Base-by-base conservation (phyloP, 2,113 vertebrate genomes). In the Chaetodon trifascialis region DNA sequence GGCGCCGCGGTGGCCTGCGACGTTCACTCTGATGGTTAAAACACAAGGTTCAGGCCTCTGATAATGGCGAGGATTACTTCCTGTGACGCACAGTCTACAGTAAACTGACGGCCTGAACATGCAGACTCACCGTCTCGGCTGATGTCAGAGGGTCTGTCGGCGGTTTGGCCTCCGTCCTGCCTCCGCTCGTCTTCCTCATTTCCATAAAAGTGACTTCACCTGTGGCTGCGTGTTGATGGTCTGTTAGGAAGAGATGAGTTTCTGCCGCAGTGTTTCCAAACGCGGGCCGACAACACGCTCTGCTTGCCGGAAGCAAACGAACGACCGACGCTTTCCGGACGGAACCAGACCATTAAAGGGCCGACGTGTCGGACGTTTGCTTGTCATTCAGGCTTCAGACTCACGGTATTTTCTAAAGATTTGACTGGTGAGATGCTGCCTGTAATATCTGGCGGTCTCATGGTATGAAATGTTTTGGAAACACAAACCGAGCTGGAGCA, bases 151-250 rank as follows among this genome's bases (percentile, higher is more conserved):
- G 23, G 19, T 83, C 76, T 67, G 73, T 16, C 11, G 15, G n/a
- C 54, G 70, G 52, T 77, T 76, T 79, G 82, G 73, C 76, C 59
- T 79, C 4, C 47, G 21, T 55, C 66, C 70, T 30, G 42, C 62
- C 38, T 75, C 83, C 72, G 36, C 80, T 90, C 75, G 1, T 81
- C 85, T 74, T 80, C 86, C 72, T 82, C 76, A 91, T 92, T 90
- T 89, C 83, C 90, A 92, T 93, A 75, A 88, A 68, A 82, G 86
- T 91, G 88, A 85, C 72, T 55, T 88, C 84, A 82, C 63, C 79
- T 42, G 70, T 80, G 73, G 75, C 64, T 21, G 49, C 68, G 62
- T 3, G 85, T 76, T 94, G 94, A 95, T 95, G 94, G 94, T 95
- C 94, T 85, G 92, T 83, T 94, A 81, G 64, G 71, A 88, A 90